Percentiles rank a stretch among this genome's conserved stretches.
phyloP scores from a whole-genome alignment of 2,113 vertebrate genomes.

The Patagioenas fasciata region DNA sequence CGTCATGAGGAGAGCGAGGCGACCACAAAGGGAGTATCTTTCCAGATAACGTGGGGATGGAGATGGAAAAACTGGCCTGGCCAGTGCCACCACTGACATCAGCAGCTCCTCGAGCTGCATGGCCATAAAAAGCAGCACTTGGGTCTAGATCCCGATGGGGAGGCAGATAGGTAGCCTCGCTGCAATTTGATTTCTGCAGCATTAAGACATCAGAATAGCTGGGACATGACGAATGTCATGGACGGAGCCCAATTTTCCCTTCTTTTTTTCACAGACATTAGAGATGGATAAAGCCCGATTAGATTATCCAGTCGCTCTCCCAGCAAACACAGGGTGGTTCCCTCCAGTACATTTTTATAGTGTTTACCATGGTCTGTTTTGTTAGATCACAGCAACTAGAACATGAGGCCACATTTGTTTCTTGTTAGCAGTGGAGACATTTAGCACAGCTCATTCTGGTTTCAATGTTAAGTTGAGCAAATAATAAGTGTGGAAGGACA shows the following conservation, averaged over 20 bases:
- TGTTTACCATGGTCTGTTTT: conserved; percentile 72
- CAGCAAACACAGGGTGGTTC: conserved; percentile 68
- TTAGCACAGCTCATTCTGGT: conserved; percentile 50
- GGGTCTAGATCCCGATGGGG: conserved; percentile 48
- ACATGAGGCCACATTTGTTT: conserved; percentile 66
- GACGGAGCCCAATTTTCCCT: conserved; percentile 60
- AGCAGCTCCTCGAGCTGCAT: conserved; percentile 15
- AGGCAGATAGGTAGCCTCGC: conserved; percentile 58
- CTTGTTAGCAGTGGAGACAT: conserved; percentile 51
- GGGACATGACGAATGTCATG: conserved; percentile 62
- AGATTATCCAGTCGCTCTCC: conserved; percentile 61
- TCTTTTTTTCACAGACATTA: conserved; percentile 49
- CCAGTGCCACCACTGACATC: conserved; percentile 3
- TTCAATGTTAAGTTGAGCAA: conserved; percentile 1
- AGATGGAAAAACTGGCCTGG: conserved; percentile 34
- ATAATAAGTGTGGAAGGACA: conserved; percentile 26
- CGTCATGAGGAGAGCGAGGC: not conserved
- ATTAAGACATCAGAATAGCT: conserved; percentile 64
- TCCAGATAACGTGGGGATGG: not conserved
- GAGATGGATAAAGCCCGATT: conserved; percentile 60
- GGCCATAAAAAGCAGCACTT: conserved; percentile 67
- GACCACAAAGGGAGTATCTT: not conserved
- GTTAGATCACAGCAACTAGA: conserved; percentile 70
- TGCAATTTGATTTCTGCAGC: conserved; percentile 64
- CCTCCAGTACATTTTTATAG: conserved; percentile 69